Evolutionary conservation across 2,797 vertebrate species (phyloP).

Genomic region (Mus spretus): DNA sequence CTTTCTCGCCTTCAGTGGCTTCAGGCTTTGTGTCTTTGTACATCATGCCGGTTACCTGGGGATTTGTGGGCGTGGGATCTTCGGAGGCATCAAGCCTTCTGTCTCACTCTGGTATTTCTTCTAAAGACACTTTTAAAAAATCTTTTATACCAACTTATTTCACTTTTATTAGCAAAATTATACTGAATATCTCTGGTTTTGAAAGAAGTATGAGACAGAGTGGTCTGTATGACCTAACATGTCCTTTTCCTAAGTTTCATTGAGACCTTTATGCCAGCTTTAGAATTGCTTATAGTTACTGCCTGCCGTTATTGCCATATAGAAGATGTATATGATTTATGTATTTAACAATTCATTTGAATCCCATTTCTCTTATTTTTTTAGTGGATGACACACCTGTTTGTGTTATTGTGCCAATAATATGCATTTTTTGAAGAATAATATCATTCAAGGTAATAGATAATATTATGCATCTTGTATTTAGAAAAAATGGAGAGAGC

Average conservation of each 20-base stretch:
- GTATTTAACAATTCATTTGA: slow-evolving; percentile 2
- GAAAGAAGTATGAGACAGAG: slow-evolving; percentile 5
- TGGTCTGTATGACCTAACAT: background rate
- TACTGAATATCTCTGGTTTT: slow-evolving; percentile 22
- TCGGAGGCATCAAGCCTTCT: background rate
- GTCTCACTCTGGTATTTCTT: background rate
- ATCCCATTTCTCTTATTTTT: slow-evolving; percentile 6
- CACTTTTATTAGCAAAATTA: slow-evolving; percentile 51
- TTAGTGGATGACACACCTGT: slow-evolving; percentile 28
- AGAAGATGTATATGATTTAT: background rate
- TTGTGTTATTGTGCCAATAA: background rate
- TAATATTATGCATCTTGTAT: background rate
- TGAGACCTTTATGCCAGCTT: background rate
- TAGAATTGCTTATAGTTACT: slow-evolving; percentile 47
- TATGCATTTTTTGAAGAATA: background rate
- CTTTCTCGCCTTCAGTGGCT: background rate
- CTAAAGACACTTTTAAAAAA: background rate
- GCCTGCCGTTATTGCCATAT: background rate
- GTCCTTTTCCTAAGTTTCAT: background rate
- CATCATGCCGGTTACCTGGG: background rate
- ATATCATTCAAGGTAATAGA: background rate
- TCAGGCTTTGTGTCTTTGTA: background rate
- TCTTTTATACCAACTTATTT: slow-evolving; percentile 40
- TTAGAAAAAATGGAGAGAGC: background rate
- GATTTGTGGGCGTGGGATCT: background rate